Percentiles rank a stretch among this genome's conserved stretches.
Conservation (phyloP, 1,140 invertebrate genomes). For the Drosophila novamexicana region DNA sequence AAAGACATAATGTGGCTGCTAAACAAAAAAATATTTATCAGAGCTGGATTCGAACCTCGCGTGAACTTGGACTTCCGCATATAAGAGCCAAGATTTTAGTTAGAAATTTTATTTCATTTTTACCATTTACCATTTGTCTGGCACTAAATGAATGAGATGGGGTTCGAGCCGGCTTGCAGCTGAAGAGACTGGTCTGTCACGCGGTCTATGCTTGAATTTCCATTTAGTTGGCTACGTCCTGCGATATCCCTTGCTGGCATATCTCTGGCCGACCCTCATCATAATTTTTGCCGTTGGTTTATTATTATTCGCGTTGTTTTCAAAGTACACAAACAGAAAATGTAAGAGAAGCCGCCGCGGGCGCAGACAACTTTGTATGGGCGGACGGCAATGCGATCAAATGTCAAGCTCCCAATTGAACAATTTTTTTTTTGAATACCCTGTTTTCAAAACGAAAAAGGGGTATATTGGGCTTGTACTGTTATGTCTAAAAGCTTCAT, state of each 20-base stretch:
- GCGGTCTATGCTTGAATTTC: background rate
- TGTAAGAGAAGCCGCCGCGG: slow-evolving; percentile 18
- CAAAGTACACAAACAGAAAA: slow-evolving; percentile 8
- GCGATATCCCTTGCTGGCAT: slow-evolving; percentile 15
- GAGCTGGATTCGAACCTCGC: no score
- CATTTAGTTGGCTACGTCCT: slow-evolving; percentile 32
- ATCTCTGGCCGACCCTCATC: slow-evolving; percentile 58
- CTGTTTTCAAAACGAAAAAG: background rate
- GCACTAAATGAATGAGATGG: background rate
- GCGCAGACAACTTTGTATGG: slow-evolving; percentile 54
- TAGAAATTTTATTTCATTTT: no score
- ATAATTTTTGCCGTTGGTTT: slow-evolving; percentile 57
- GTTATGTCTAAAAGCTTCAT: background rate
- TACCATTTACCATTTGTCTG: no score
- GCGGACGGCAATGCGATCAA: slow-evolving; percentile 62
- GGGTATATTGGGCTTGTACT: background rate
- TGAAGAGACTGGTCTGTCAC: background rate
- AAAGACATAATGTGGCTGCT: no score
- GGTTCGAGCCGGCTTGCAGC: background rate
- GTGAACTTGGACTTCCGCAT: no score
- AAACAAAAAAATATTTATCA: background rate
- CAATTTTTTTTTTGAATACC: slow-evolving; percentile 13
- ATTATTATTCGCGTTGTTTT: slow-evolving; percentile 51
- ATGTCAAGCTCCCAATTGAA: slow-evolving; percentile 56
- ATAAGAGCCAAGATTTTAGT: no score